Evolutionary conservation across 2,113 vertebrate genomes (phyloP), one percentile per base, ranked within the genome.

Genomic region (Haemorhous mexicanus): DNA sequence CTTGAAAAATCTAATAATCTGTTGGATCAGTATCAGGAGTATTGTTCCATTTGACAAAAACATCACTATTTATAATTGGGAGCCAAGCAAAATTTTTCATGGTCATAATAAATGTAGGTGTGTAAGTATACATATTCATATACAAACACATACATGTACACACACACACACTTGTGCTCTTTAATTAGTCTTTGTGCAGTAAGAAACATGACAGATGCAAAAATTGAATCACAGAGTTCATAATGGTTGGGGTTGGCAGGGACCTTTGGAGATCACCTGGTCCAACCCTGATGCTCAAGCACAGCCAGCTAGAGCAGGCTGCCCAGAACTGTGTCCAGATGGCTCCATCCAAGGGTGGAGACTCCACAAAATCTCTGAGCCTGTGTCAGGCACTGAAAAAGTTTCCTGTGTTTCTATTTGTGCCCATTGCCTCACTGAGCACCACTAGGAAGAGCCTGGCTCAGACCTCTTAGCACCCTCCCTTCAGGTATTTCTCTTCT

Each of bases 1-100:
- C 91, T 75, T 88, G 69, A 84, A 94, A 94, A 87, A 93, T 78
- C 22, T 61, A 90, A 83, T 75, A 93, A 58, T 79, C 73, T 92
- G 8, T 89, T 81, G 52, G 18, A 69, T 90, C 59, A 85, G 23
- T 89, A 78, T 50, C 41, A 90, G 15, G 35, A 67, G 7, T 53
- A 43, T 64, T 82, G 67, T 69, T 46, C n/a, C 28, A 33, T 80
- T 72, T 86, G 41, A 78, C 28, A 84, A 55, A 80, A 69, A 43
- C 69, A 24, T 58, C 46, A 11, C 69, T 81, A 35, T 35, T 85
- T 88, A 20, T 72, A 61, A 56, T 39, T 82, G 22, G 21, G 39
- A 90, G 55, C 12, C 3, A 83, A 67, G 26, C 16, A 88, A 67
- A 55, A 63, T 47, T 79, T 94, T 76, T 27, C n/a, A 20, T 46